A percentile compares a stretch with the other conserved stretches of the same genome.
Evolutionary conservation across 92 coral and sea anemone genomes (phyloP).

Genomic region (Bergia puertoricense): DNA sequence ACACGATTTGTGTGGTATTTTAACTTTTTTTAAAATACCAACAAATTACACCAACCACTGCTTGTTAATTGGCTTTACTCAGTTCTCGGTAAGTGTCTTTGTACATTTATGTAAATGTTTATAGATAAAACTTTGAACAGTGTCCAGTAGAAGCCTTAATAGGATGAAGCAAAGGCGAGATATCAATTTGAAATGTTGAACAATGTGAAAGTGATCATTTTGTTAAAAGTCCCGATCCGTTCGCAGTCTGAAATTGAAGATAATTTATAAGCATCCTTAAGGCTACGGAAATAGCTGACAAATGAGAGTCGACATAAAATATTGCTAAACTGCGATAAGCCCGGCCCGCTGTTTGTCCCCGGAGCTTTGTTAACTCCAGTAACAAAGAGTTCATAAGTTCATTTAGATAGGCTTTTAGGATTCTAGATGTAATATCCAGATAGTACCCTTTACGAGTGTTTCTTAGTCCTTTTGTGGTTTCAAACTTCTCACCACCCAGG

Average conservation of each 20-base stretch:
- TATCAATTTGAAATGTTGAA: neutral
- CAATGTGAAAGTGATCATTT: neutral
- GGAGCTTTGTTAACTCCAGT: neutral
- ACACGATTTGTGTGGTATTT: neutral
- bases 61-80: neutral
- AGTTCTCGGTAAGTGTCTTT: neutral
- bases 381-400: conserved; percentile 10
- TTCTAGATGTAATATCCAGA: neutral
- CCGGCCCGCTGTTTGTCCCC: neutral
- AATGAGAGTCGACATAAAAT: neutral
- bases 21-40: neutral
- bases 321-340: neutral
- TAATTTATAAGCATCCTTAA: neutral
- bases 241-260: neutral
- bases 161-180: neutral
- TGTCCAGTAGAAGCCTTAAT: neutral
- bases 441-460: neutral
- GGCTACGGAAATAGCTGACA: neutral
- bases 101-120: neutral
- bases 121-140: neutral
- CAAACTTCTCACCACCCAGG: neutral
- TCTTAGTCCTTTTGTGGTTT: neutral
- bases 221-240: neutral
- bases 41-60: neutral
- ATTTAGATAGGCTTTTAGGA: neutral